A percentile compares a stretch with the other conserved stretches of the same genome.
Conservation (phyloP, 2,113 vertebrate species). For the Plectropomus leopardus region DNA sequence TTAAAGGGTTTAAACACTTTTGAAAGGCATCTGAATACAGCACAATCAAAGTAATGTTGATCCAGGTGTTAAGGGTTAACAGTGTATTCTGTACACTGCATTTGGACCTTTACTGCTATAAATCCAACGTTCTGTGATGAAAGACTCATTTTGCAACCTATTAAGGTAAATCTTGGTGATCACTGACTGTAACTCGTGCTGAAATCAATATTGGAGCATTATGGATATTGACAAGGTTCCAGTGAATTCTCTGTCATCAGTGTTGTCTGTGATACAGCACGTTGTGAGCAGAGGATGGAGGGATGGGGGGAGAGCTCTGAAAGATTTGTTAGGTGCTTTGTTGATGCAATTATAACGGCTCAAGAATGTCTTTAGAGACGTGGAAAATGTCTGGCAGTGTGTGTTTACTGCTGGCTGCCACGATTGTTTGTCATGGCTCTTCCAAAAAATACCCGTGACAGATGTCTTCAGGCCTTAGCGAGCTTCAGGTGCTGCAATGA, state of each 20-base stretch:
- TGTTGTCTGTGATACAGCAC: constrained; percentile 1
- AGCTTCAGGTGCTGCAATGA: constrained; percentile 30
- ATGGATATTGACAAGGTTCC: background rate
- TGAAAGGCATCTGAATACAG: too few species aligned
- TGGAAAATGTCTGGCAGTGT: constrained; percentile 35
- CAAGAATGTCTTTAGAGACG: constrained; percentile 34
- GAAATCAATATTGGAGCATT: constrained; percentile 24
- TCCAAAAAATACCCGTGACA: constrained; percentile 31
- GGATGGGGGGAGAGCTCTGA: background rate
- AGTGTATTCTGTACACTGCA: background rate
- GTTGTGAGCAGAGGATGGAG: background rate
- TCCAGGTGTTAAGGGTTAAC: too few species aligned
- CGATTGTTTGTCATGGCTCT: constrained; percentile 42
- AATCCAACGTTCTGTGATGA: background rate
- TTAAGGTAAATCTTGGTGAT: background rate
- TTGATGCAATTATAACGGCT: constrained; percentile 52
- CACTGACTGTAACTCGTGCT: background rate
- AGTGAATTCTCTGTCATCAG: constrained; percentile 20
- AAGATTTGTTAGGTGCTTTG: constrained; percentile 40
- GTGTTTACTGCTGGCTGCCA: constrained; percentile 15
- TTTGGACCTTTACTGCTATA: background rate
- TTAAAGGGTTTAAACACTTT: too few species aligned
- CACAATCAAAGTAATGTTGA: too few species aligned
- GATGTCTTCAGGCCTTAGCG: constrained; percentile 34
- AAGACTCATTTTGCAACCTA: background rate